These are phyloP conservation scores for Dryococelus australis DNA, from an alignment of 2,888 invertebrate species.

Conservation along the genomic window DNA sequence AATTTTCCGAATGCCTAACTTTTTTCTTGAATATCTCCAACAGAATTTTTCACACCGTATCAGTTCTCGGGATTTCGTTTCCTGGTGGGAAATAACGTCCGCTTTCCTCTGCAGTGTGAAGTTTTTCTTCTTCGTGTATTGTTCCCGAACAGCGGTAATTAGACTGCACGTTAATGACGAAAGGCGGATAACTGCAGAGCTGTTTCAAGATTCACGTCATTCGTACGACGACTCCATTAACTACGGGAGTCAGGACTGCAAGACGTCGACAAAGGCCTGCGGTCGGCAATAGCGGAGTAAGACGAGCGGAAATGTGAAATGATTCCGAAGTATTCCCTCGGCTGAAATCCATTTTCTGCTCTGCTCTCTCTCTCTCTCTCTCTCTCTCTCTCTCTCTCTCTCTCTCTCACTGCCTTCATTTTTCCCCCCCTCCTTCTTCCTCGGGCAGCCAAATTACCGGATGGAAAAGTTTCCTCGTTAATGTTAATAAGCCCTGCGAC, in stretches of 20 bases:
- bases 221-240: background rate
- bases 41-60: no score
- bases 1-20: no score
- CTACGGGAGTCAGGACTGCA: background rate
- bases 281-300: background rate
- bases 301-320: background rate
- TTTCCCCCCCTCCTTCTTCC: background rate
- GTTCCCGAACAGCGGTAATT: no score
- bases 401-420: background rate
- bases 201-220: background rate
- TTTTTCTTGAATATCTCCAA: no score
- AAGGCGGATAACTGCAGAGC: background rate
- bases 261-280: background rate
- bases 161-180: no score
- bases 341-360: constrained; percentile 3
- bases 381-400: background rate
- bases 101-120: no score
- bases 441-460: background rate
- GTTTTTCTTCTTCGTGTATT: no score
- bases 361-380: background rate
- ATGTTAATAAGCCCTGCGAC: constrained; percentile 6
- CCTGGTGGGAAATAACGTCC: no score
- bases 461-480: constrained; percentile 16
- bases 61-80: no score
- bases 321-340: background rate